Conservation (phyloP, 2,113 vertebrate genomes). For the Anguilla japonica region DNA sequence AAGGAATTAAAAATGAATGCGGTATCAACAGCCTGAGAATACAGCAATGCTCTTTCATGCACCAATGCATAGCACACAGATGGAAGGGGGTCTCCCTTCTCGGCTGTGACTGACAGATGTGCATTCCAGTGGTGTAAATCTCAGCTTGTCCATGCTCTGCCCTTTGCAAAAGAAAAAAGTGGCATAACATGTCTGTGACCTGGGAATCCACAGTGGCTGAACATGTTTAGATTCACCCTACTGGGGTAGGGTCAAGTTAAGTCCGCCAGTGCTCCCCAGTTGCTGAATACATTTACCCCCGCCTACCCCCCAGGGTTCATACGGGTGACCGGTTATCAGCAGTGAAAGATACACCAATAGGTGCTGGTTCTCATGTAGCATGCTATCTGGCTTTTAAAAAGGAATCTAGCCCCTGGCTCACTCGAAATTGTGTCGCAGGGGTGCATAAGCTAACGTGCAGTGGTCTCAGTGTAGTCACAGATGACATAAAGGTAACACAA, state of each 20-base stretch:
- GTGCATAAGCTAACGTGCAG: not conserved
- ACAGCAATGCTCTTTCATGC: conserved; percentile 1
- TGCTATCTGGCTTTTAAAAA: not conserved
- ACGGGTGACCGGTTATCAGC: too few relatives aligned
- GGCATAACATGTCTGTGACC: too few relatives aligned
- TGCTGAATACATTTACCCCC: too few relatives aligned
- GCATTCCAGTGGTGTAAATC: not conserved
- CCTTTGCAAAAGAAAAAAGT: not conserved
- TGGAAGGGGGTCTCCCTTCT: not conserved
- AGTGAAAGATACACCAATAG: too few relatives aligned
- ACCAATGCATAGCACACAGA: conserved; percentile 18
- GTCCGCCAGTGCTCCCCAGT: too few relatives aligned
- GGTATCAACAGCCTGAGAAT: conserved; percentile 3
- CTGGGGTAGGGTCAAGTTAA: too few relatives aligned
- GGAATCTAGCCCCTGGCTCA: not conserved
- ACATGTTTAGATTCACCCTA: too few relatives aligned
- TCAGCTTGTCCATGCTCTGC: not conserved
- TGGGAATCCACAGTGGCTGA: too few relatives aligned
- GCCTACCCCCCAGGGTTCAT: too few relatives aligned
- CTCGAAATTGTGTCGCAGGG: not conserved
- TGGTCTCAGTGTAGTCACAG: not conserved
- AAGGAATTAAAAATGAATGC: conserved; percentile 29
- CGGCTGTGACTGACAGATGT: not conserved
- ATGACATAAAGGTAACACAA: not conserved
- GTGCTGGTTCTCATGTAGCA: not conserved